These are phyloP conservation scores for Calidris pygmaea DNA, from an alignment of 2,113 vertebrate species.

Conservation along the genomic window DNA sequence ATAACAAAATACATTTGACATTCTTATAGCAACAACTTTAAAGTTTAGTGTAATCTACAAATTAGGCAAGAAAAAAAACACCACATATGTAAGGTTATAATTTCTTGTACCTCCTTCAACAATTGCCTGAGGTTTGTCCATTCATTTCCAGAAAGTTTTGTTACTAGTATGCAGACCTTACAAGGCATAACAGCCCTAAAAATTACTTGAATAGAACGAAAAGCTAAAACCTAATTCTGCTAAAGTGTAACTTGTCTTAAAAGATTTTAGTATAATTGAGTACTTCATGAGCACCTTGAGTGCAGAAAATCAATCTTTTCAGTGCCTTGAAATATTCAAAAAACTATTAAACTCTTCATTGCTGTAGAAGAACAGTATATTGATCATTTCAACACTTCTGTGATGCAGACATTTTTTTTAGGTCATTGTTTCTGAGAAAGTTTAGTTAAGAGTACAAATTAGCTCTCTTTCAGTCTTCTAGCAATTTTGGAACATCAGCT, in stretches of 20 bases:
- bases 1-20: neutral
- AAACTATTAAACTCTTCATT: neutral
- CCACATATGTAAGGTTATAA: neutral
- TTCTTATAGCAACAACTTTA: neutral
- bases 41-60: neutral
- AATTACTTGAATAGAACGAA: neutral
- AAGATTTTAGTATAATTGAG: neutral
- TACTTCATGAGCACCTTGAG: neutral
- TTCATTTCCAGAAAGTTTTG: neutral
- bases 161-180: neutral
- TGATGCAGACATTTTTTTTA: neutral
- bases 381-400: neutral
- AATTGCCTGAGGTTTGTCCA: neutral
- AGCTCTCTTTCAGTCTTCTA: neutral
- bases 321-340: neutral
- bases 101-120: neutral
- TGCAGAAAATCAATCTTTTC: neutral
- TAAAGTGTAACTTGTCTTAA: neutral
- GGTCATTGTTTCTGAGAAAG: neutral
- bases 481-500: neutral
- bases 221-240: neutral
- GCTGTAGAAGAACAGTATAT: neutral
- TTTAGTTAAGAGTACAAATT: neutral
- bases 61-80: neutral
- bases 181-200: neutral